Base-by-base conservation (phyloP, 2,113 vertebrate genomes). In the Vombatus ursinus region DNA sequence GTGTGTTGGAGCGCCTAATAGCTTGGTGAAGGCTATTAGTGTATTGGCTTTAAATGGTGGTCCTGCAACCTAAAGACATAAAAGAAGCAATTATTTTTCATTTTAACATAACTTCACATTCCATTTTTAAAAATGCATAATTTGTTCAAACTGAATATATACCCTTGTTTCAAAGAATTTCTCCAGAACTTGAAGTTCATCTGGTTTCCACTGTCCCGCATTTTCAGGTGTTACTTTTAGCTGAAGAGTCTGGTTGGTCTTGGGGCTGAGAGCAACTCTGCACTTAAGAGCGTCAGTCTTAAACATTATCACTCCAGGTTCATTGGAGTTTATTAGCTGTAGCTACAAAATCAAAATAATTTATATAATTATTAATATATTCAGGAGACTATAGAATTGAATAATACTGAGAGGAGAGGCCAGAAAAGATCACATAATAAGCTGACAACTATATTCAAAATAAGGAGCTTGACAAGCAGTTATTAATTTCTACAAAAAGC, bases 1-100 rank as follows among this genome's bases (percentile, higher is more conserved):
- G 97, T 99, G 99, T 0, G 99, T 99, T 50, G 99, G 99, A 25
- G 99, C 99, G 57, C 99, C 99, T 98, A 99, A 98, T 91, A 99
- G 98, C 98, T 99, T 99, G 92, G 99, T 99, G 98, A 99, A 99
- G 98, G 99, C 99, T 99, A 99, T 99, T 96, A 99, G 98, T 77
- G 99, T 99, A 98, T 99, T 99, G 95, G 99, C 99, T 98, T 99
- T 99, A 98, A 99, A 99, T 54, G 99, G 99, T 96, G 99, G 99
- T 96, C 99, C 99, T 95, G 99, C 99, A 98, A 99, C 99, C 99
- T 99, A 94, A 22, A 97, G 94, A 53, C 53, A 96, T 92, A 95
- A 97, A 96, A 49, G 98, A 90, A 95, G 24, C 95, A 52, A 49
- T 98, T 95, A 98, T 52, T 97, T 25, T 94, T 90, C 93, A 52